Conservation (phyloP, 2,888 invertebrate genomes). For the Drosophila imparisetae region DNA sequence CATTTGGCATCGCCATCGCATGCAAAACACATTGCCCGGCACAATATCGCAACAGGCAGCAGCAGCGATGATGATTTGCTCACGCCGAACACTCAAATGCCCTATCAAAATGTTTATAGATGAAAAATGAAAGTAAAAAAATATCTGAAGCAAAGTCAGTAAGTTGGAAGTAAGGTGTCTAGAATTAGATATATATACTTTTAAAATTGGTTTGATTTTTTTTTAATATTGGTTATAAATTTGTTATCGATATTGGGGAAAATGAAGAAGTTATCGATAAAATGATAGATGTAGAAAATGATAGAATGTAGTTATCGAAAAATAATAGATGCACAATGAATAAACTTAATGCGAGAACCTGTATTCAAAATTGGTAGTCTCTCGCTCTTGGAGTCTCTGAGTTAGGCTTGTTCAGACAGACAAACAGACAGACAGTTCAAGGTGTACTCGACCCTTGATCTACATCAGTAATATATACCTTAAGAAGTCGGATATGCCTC, state of each 20-base stretch:
- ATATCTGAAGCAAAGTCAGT: too few species aligned
- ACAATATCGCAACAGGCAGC: conserved; percentile 47
- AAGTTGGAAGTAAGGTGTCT: too few species aligned
- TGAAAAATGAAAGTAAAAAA: too few species aligned
- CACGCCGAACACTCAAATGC: conserved; percentile 18
- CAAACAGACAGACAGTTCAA: too few species aligned
- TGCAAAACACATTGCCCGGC: conserved; percentile 70
- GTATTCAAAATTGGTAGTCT: too few species aligned
- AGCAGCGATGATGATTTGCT: background rate
- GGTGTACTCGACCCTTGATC: background rate
- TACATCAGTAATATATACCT: background rate
- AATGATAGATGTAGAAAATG: background rate
- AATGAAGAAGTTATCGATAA: background rate
- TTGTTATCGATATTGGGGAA: too few species aligned
- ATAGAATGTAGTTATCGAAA: background rate
- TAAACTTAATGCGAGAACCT: too few species aligned
- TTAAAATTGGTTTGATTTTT: background rate
- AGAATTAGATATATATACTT: background rate
- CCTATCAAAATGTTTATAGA: background rate
- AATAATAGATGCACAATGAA: background rate
- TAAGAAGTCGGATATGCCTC: background rate
- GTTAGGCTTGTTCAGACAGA: background rate
- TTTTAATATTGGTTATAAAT: too few species aligned
- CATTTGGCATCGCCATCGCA: conserved; percentile 76
- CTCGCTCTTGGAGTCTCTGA: background rate